Evolutionary conservation across 1,140 invertebrate genomes (phyloP).

Genomic region (Hetaerina americana): DNA sequence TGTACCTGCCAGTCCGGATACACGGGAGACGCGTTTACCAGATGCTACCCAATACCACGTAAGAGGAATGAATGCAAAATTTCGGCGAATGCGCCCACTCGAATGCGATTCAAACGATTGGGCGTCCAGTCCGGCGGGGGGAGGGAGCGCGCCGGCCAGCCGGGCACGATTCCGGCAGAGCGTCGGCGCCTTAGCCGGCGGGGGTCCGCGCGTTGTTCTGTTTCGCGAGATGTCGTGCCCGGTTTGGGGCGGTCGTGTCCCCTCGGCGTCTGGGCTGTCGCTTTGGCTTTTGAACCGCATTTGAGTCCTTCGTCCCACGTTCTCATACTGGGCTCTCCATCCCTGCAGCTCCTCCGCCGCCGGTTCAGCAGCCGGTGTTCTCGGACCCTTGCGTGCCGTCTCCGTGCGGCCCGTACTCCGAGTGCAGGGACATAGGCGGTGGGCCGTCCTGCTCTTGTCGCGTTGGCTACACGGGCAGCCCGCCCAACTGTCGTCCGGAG

Average conservation of each 20-base stretch:
- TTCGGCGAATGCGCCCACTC: not conserved
- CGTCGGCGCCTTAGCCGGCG: not conserved
- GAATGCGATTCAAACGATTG: not conserved
- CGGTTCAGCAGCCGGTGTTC: not conserved
- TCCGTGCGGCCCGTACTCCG: slow-evolving; percentile 50
- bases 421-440: slow-evolving; percentile 41
- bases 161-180: not conserved
- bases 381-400: slow-evolving; percentile 29
- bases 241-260: not conserved
- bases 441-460: slow-evolving; percentile 47
- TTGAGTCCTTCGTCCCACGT: not conserved
- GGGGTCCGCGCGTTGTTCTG: not conserved
- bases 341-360: not conserved
- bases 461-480: slow-evolving; percentile 46
- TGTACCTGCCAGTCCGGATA: slow-evolving; percentile 36
- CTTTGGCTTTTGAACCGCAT: not conserved
- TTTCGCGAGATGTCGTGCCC: not conserved
- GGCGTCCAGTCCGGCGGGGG: no score
- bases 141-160: no score
- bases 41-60: slow-evolving; percentile 32
- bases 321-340: no score
- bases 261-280: not conserved
- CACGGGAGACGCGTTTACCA: slow-evolving; percentile 42
- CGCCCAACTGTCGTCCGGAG: slow-evolving; percentile 55
- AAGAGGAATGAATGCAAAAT: not conserved